Percentiles rank a stretch among this genome's conserved stretches.
Evolutionary conservation across 2,113 vertebrate genomes (phyloP).

Genomic region (Dicentrarchus labrax): DNA sequence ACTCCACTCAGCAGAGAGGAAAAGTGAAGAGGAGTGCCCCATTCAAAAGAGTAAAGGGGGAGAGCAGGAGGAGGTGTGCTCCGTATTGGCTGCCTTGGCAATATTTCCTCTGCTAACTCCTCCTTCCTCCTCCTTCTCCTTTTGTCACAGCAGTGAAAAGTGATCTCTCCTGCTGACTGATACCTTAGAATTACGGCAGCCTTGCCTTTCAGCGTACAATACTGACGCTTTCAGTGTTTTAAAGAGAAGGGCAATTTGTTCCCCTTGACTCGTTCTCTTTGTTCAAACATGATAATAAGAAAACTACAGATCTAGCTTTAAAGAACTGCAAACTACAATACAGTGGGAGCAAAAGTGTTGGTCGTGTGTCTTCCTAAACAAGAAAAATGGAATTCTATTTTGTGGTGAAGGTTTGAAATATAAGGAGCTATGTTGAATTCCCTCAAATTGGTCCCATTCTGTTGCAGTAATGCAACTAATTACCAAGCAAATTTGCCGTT

Average conservation of each 20-base stretch:
- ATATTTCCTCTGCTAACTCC: slow-evolving; percentile 76
- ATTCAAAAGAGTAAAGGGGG: slow-evolving; percentile 71
- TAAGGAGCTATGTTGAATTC: background rate
- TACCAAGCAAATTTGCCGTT: background rate
- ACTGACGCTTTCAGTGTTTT: slow-evolving; percentile 66
- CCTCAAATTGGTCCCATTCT: background rate
- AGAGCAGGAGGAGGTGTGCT: slow-evolving; percentile 64
- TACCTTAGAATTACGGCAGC: slow-evolving; percentile 75
- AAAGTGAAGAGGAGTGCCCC: slow-evolving; percentile 81
- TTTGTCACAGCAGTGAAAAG: slow-evolving; percentile 84
- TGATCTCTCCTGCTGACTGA: slow-evolving; percentile 76
- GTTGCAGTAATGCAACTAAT: slow-evolving; percentile 5
- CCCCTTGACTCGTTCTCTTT: slow-evolving; percentile 51
- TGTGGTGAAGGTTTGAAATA: background rate
- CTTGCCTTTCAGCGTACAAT: slow-evolving; percentile 66
- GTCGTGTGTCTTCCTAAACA: background rate
- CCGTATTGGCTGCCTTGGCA: slow-evolving; percentile 74
- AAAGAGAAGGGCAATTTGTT: slow-evolving; percentile 60
- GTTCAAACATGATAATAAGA: slow-evolving; percentile 51
- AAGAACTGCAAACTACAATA: background rate
- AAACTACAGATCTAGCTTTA: slow-evolving; percentile 23
- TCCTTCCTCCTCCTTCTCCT: slow-evolving; percentile 68
- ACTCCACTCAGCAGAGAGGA: slow-evolving; percentile 67
- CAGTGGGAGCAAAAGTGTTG: background rate
- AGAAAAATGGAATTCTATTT: background rate